These are phyloP conservation scores for Caenorhabditis doughertyi DNA, from an alignment of 2,888 invertebrate species.

Conservation along the genomic window DNA sequence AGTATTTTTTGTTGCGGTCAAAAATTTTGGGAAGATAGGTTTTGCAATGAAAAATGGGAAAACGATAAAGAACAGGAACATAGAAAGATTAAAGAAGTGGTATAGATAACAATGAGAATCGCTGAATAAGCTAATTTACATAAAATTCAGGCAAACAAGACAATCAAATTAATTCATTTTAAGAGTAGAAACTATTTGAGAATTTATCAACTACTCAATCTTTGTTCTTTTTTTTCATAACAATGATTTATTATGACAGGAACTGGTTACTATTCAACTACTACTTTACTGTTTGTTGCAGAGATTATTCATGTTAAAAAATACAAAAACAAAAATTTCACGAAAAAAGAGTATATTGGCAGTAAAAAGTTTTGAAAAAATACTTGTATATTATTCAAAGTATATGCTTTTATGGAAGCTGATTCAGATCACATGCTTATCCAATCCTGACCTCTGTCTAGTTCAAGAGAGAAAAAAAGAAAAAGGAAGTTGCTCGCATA, in stretches of 20 bases:
- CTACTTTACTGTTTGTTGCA: neutral
- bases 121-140: constrained; percentile 2
- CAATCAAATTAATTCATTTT: neutral
- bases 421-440: too few relatives aligned
- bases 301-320: neutral
- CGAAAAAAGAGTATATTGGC: too few relatives aligned
- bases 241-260: constrained; percentile 5
- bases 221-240: neutral
- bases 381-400: too few relatives aligned
- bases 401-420: too few relatives aligned
- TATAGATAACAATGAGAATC: neutral
- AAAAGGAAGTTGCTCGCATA: constrained; percentile 7
- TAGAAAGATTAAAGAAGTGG: neutral
- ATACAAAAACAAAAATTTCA: neutral
- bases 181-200: neutral
- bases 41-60: constrained; percentile 10
- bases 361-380: too few relatives aligned
- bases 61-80: constrained; percentile 4
- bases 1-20: constrained; percentile 16
- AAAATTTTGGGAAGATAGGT: constrained; percentile 12
- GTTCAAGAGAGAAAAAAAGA: neutral
- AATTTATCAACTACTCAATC: too few relatives aligned
- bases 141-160: neutral
- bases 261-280: constrained; percentile 13
- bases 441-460: neutral